A percentile compares a stretch with the other conserved stretches of the same genome.
Evolutionary conservation across 2,797 vertebrate species (phyloP).

Genomic region (Monodelphis domestica): DNA sequence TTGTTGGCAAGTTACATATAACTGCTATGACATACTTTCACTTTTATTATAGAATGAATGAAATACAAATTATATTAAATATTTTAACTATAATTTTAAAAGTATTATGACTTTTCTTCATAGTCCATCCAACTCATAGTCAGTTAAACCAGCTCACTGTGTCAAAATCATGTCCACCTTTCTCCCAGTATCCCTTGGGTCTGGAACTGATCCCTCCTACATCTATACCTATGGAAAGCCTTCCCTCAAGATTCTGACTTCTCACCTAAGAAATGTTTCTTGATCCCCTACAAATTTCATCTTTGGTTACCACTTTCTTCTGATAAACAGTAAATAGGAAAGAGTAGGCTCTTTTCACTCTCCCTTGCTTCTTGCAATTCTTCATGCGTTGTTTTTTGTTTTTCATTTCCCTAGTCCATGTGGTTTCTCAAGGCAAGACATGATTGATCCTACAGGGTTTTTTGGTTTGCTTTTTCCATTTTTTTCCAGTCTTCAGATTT

Average conservation of each 20-base stretch:
- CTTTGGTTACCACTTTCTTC: not conserved
- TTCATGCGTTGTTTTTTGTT: slow-evolving; percentile 14
- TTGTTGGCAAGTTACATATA: slow-evolving; percentile 11
- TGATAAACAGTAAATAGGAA: not conserved
- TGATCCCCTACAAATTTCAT: not conserved
- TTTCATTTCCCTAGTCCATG: slow-evolving; percentile 10
- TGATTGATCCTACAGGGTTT: too few species aligned
- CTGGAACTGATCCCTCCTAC: not conserved
- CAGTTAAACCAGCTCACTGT: not conserved
- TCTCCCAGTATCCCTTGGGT: not conserved
- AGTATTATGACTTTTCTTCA: slow-evolving; percentile 40
- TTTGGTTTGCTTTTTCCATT: not conserved
- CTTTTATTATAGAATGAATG: slow-evolving; percentile 12
- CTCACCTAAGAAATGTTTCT: not conserved
- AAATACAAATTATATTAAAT: slow-evolving; percentile 30
- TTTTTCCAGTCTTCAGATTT: not conserved
- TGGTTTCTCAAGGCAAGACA: too few species aligned
- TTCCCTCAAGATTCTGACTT: not conserved
- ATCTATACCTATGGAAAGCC: not conserved
- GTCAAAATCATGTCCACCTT: not conserved
- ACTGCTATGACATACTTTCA: not conserved
- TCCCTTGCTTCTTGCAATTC: too few species aligned
- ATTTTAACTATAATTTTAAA: slow-evolving; percentile 14
- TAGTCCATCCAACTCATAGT: slow-evolving; percentile 1
- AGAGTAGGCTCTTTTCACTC: too few species aligned